phyloP scores from a whole-genome alignment of 2,113 vertebrate genomes.

The Lepidiolamprologus cunningtoni region DNA sequence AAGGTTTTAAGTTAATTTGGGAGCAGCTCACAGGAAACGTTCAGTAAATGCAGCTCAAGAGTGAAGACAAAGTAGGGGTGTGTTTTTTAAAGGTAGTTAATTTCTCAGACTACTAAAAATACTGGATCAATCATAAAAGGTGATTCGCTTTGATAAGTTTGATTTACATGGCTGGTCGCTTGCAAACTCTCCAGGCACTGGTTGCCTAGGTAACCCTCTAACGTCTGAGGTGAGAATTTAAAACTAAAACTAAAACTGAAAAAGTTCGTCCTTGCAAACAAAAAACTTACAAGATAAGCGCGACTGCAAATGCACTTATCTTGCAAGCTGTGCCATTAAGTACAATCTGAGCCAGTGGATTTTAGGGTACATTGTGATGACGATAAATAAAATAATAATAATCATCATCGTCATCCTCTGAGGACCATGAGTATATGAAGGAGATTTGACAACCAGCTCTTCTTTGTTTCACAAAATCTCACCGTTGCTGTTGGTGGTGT shows the following conservation, averaged over 20 bases:
- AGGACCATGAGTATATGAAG: background rate
- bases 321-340: background rate
- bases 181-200: background rate
- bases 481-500: slow-evolving; percentile 74
- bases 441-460: background rate
- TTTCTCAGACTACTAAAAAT: background rate
- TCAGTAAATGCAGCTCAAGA: background rate
- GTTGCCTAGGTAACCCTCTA: background rate
- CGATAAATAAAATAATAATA: background rate
- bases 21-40: background rate
- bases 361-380: background rate
- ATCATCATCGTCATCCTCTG: background rate
- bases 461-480: slow-evolving; percentile 4
- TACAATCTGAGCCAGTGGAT: background rate
- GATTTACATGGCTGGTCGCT: background rate
- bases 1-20: background rate
- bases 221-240: background rate
- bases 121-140: background rate
- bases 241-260: background rate
- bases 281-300: background rate
- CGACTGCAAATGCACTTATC: background rate
- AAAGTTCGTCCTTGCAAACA: background rate
- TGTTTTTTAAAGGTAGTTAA: background rate
- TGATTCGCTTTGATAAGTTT: background rate
- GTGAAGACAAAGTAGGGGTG: background rate